Evolutionary conservation across 2,113 vertebrate species (phyloP).

Genomic region (Tragulus kanchil): DNA sequence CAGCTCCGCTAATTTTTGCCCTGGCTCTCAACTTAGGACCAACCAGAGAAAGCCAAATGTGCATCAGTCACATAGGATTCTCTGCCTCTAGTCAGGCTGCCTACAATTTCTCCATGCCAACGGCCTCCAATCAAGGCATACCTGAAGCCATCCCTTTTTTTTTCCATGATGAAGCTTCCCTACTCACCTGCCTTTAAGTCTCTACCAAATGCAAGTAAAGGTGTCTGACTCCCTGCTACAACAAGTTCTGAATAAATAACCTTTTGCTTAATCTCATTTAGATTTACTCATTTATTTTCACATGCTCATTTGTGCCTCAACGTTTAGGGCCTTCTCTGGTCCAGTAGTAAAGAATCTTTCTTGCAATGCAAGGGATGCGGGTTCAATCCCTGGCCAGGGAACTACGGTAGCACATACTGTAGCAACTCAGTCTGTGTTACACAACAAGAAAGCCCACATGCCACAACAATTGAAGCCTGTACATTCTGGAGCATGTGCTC

Average conservation of each 20-base stretch:
- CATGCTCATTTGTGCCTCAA: background rate
- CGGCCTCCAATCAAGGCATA: conserved; percentile 12
- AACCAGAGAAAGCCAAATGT: background rate
- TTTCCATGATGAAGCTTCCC: background rate
- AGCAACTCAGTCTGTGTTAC: no score
- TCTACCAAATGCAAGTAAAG: background rate
- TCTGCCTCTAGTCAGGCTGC: background rate
- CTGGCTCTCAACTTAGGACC: background rate
- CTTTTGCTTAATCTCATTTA: background rate
- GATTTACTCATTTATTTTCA: background rate
- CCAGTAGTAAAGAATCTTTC: no score
- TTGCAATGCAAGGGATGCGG: no score
- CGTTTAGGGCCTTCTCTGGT: no score
- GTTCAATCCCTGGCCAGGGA: no score
- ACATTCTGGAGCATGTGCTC: no score
- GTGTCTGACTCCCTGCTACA: background rate
- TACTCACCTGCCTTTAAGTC: background rate
- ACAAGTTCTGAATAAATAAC: background rate
- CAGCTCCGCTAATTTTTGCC: background rate
- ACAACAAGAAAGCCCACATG: no score
- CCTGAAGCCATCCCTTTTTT: background rate
- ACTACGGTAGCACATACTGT: no score
- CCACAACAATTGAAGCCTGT: no score
- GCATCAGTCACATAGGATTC: background rate
- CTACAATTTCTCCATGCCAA: background rate